A percentile compares a stretch with the other conserved stretches of the same genome.
These are phyloP conservation scores for Acanthopleura granulata DNA, from an alignment of 2,888 invertebrate genomes.

Conservation along the genomic window DNA sequence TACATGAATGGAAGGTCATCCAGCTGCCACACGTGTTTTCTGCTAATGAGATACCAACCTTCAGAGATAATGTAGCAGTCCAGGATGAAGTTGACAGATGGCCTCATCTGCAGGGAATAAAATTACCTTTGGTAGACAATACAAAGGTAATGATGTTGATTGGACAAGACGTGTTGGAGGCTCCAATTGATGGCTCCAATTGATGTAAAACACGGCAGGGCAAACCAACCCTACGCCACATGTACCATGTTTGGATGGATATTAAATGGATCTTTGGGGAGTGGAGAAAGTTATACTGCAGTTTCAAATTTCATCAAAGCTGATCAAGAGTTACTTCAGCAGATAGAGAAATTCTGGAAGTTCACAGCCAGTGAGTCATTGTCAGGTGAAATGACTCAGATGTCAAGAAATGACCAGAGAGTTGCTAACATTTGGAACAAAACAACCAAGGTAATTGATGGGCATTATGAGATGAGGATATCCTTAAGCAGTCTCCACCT, in stretches of 20 bases:
- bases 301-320: not conserved
- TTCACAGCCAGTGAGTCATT: not conserved
- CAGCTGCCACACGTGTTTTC: not conserved
- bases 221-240: not conserved
- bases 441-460: not conserved
- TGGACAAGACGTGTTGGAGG: not conserved
- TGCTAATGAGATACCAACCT: not conserved
- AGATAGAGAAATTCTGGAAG: not conserved
- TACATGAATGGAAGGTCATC: not conserved
- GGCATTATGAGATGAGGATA: not conserved
- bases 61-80: not conserved
- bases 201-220: not conserved
- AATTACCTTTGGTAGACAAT: not conserved
- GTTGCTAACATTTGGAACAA: not conserved
- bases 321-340: not conserved
- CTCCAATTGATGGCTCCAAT: not conserved
- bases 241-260: not conserved
- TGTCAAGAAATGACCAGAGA: not conserved
- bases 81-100: not conserved
- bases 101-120: not conserved
- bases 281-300: not conserved
- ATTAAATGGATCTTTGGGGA: not conserved
- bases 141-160: not conserved
- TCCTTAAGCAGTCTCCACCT: not conserved
- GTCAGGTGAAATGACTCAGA: not conserved